These are phyloP conservation scores for Musca vetustissima DNA, from an alignment of 1,140 invertebrate genomes.

Conservation along the genomic window DNA sequence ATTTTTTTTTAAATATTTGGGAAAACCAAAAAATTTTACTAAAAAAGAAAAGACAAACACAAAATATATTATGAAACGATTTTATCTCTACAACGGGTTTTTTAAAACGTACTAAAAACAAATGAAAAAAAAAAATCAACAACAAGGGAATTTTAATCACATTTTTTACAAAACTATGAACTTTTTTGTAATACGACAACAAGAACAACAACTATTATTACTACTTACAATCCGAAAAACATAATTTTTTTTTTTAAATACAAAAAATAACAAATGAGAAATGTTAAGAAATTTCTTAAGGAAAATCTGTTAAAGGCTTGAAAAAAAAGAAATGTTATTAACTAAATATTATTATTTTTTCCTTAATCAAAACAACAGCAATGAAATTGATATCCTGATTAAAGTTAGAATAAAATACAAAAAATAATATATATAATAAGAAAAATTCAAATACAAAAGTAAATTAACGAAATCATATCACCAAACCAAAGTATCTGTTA, in stretches of 20 bases:
- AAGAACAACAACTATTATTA: too few relatives aligned
- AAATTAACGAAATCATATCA: constrained; percentile 21
- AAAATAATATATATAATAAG: background rate
- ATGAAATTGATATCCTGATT: background rate
- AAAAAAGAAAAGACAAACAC: background rate
- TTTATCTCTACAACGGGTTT: constrained; percentile 9
- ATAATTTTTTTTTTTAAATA: background rate
- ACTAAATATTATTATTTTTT: too few relatives aligned
- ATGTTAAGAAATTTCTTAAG: background rate
- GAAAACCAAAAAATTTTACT: too few relatives aligned
- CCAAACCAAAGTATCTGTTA: constrained; percentile 21
- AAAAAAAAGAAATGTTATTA: background rate
- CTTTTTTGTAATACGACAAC: background rate
- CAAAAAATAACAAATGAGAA: constrained; percentile 4
- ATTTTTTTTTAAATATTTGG: background rate
- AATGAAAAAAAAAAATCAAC: background rate
- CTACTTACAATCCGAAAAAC: too few relatives aligned
- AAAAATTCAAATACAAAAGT: background rate
- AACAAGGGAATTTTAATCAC: background rate
- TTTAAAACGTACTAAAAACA: constrained; percentile 8
- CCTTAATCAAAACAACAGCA: too few relatives aligned
- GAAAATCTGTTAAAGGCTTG: background rate
- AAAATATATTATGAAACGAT: constrained; percentile 5
- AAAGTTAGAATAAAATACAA: background rate
- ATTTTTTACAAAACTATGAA: background rate